Conservation (phyloP, 1,140 invertebrate genomes). For the Holcopasites calliopsidis region DNA sequence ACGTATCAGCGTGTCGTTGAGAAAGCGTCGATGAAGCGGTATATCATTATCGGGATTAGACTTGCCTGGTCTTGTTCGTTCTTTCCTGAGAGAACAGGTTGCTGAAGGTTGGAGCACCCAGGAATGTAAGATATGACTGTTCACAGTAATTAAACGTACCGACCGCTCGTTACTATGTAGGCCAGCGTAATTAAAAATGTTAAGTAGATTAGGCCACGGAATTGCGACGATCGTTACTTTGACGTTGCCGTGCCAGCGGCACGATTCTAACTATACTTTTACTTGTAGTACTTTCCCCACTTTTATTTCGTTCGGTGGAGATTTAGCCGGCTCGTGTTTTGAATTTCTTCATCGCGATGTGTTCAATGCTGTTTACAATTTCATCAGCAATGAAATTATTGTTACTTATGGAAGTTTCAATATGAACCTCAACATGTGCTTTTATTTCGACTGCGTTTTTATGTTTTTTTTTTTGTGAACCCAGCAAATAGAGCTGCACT, state of each 20-base stretch:
- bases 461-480: too few relatives aligned
- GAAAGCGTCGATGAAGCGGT: not conserved
- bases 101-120: not conserved
- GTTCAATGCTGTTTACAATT: too few relatives aligned
- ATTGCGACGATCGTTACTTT: not conserved
- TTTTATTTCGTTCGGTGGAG: not conserved
- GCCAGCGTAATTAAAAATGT: slow-evolving; percentile 3
- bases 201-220: slow-evolving; percentile 5
- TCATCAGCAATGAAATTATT: too few relatives aligned
- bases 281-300: not conserved
- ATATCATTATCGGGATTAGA: not conserved
- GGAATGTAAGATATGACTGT: too few relatives aligned
- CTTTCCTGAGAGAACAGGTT: not conserved
- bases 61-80: not conserved
- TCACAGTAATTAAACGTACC: not conserved
- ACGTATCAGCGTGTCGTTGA: not conserved
- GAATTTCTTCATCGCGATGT: too few relatives aligned
- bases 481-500: too few relatives aligned
- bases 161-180: not conserved
- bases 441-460: too few relatives aligned
- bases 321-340: not conserved
- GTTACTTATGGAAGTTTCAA: not conserved
- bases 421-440: not conserved
- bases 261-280: not conserved
- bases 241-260: not conserved